phyloP scores from a whole-genome alignment of 2,113 vertebrate species.

The Mesocricetus auratus region DNA sequence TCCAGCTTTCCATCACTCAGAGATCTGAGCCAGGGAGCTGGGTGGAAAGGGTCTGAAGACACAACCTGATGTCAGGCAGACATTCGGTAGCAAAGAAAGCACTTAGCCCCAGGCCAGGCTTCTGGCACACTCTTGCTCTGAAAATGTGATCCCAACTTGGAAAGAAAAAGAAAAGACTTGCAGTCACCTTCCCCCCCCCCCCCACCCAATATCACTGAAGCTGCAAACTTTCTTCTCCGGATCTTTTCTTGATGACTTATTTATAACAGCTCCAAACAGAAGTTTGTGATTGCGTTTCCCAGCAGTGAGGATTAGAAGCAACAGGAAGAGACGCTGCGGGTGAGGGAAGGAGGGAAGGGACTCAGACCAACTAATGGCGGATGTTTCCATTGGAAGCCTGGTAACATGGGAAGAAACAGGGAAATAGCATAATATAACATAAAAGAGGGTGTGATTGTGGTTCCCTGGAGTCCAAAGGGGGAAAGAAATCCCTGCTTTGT shows the following conservation, averaged over 20 bases:
- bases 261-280: constrained; percentile 34
- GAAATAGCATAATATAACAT: constrained; percentile 1
- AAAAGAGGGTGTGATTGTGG: constrained; percentile 22
- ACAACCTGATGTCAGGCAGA: constrained; percentile 9
- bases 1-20: constrained; percentile 52
- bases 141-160: constrained; percentile 24
- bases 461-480: not conserved
- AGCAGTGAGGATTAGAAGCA: constrained; percentile 5
- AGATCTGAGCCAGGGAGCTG: constrained; percentile 21
- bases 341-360: not conserved
- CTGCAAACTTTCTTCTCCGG: not conserved
- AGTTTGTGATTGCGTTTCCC: constrained; percentile 45
- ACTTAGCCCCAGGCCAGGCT: not conserved
- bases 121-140: constrained; percentile 55
- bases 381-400: not conserved
- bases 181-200: not conserved
- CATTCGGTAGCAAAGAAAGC: constrained; percentile 43
- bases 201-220: not conserved
- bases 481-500: not conserved
- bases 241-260: constrained; percentile 12
- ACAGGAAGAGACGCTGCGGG: constrained; percentile 41
- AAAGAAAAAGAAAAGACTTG: constrained; percentile 43
- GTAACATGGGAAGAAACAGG: not conserved
- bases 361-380: constrained; percentile 5
- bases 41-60: not conserved